These are phyloP conservation scores for Gymnothorax javanicus DNA, from an alignment of 2,797 vertebrate species.

Conservation along the genomic window DNA sequence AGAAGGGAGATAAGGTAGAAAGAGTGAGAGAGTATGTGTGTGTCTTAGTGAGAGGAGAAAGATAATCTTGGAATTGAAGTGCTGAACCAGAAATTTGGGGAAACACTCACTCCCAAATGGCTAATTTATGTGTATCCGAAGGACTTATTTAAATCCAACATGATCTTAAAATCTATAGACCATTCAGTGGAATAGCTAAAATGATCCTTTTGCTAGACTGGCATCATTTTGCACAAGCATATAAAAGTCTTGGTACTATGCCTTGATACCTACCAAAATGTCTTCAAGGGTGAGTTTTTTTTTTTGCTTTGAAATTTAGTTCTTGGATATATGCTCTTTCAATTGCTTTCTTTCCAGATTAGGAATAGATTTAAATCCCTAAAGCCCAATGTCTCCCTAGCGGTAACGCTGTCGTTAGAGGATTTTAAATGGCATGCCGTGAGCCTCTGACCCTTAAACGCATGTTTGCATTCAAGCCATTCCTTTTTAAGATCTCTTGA, in stretches of 20 bases:
- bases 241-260: slow-evolving; percentile 26
- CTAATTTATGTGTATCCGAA: slow-evolving; percentile 28
- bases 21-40: slow-evolving; percentile 51
- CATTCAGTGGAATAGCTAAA: slow-evolving; percentile 35
- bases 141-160: slow-evolving; percentile 50
- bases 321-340: neutral
- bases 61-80: too few relatives aligned
- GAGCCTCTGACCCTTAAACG: too few relatives aligned
- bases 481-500: too few relatives aligned
- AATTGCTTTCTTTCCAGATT: neutral
- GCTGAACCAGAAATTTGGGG: neutral
- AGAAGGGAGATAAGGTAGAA: slow-evolving; percentile 47
- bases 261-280: neutral
- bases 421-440: too few relatives aligned
- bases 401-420: too few relatives aligned
- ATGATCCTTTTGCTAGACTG: slow-evolving; percentile 29
- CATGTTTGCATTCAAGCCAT: too few relatives aligned
- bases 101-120: slow-evolving; percentile 47
- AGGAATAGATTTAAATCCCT: neutral
- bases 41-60: too few relatives aligned
- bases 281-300: neutral
- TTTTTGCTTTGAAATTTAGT: neutral
- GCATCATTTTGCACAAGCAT: slow-evolving; percentile 35
- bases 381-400: too few relatives aligned
- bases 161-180: slow-evolving; percentile 50